Base-by-base conservation (phyloP, 2,888 invertebrate genomes). In the Ramazzottius varieornatus region DNA sequence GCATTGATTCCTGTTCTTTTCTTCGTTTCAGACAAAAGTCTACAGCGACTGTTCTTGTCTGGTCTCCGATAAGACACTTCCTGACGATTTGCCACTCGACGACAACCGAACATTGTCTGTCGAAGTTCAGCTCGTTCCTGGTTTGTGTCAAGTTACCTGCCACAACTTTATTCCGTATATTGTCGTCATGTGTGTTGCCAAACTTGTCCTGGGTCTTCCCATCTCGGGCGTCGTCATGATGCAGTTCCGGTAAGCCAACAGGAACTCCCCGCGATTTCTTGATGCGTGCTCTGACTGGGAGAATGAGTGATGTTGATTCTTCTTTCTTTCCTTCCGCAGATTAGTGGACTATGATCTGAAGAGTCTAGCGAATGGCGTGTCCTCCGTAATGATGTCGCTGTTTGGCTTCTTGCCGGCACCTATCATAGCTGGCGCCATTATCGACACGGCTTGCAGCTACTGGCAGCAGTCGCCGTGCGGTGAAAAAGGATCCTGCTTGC, bases 161-260 rank as follows among this genome's bases (percentile, higher is more conserved):
- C 29, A 16, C 4, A 16, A 16, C 8, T 54, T 54, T 54, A 24
- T 24, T 8, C 54, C 54, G 4, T 54, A 54, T 24, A 29, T 54
- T 29, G 54, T 54, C 16, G 54, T 54, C 54, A 54, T 54, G 54
- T 54, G 54, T 29, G 16, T 54, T 4, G 54, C 54, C 13, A 54
- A 54, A 29, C 54, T 54, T 4, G 8, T 54, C 54, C 29, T 54
- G 29, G 54, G 54, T 24, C 4, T 54, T 24, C 54, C 54, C 54
- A 54, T 54, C 29, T 16, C 54, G 8, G 54, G 54, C 16, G 24
- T 54, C 8, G 54, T 54, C 13, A 54, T 54, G 54, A 54, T 54
- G 54, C 54, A 54, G 54, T 54, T 54, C 54, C 8, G 54, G 54
- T 54, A 54, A 40, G n/a, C n/a, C n/a, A n/a, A n/a, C n/a, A n/a